A percentile compares a stretch with the other conserved stretches of the same genome.
phyloP scores from a whole-genome alignment of 1,140 invertebrate species.

The Dryas iulia region DNA sequence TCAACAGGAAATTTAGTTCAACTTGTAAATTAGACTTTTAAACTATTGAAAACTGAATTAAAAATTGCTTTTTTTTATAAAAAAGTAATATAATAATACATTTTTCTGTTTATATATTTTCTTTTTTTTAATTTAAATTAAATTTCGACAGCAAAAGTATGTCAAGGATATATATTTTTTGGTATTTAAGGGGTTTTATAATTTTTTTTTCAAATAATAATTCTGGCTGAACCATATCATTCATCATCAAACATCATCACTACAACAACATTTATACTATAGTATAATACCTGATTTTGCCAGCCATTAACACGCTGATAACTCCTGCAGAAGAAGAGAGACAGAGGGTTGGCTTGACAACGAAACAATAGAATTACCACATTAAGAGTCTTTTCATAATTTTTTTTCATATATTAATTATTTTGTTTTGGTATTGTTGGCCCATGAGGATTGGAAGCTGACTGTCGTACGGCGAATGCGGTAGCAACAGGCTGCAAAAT shows the following conservation, averaged over 20 bases:
- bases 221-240: neutral
- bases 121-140: no score
- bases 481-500: slow-evolving; percentile 73
- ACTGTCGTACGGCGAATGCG: slow-evolving; percentile 60
- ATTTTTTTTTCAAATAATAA: neutral
- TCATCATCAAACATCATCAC: neutral
- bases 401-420: neutral
- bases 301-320: slow-evolving; percentile 48
- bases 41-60: no score
- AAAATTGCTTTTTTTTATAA: no score
- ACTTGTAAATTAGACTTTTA: neutral
- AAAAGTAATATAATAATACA: no score
- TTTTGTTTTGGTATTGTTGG: slow-evolving; percentile 28
- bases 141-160: no score
- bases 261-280: neutral
- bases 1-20: neutral
- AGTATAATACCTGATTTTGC: slow-evolving; percentile 69
- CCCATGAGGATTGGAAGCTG: slow-evolving; percentile 43
- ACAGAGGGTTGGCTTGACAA: slow-evolving; percentile 17
- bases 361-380: slow-evolving; percentile 36
- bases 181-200: no score
- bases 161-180: no score
- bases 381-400: slow-evolving; percentile 6
- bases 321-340: neutral
- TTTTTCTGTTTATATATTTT: no score